Base-by-base conservation (phyloP, 2,797 vertebrate genomes). In the Margarornis squamiger region DNA sequence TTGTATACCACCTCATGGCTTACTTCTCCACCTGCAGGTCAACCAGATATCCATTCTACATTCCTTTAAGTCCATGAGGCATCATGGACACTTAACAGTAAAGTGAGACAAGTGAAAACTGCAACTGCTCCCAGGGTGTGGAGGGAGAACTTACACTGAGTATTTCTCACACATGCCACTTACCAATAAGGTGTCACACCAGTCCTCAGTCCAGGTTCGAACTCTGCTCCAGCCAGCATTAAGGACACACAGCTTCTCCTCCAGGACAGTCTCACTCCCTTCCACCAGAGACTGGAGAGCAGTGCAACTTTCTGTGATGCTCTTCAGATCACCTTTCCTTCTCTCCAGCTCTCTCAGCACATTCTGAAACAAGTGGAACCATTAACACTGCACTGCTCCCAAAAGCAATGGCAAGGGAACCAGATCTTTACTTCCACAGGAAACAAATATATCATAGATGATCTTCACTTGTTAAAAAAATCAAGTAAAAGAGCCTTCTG, bases 161-260 rank as follows among this genome's bases (percentile, higher is more conserved):
- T 27, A 38, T 39, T 67, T 51, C 39, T 62, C 27, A 54, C 2
- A 4, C 5, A 2, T 4, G 4, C 14, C 62, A 96, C 99, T 84
- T 96, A 99, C 99, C 98, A 99, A 96, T 67, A 99, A 97, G 10
- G 98, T 98, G 21, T 97, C 99, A 41, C 98, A 99, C 99, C 99
- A 99, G 91, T 99, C 99, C 95, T 99, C 99, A 0, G 98, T 98
- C 98, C 98, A 98, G 26, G 99, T 99, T 54, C 98, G 98, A 21
- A 99, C 98, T 7, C 98, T 97, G 73, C 98, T 98, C 99, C 98
- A 99, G 57, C 98, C 97, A 43, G 99, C 98, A 7, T 99, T 99
- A 13, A 99, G 98, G 36, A 98, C 95, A 46, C 98, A 99, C 14
- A 99, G 97, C 74, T 97, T 98, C 76, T 99, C 98, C 81, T 99